Conservation (phyloP, 2,113 vertebrate genomes). For the Natator depressus region DNA sequence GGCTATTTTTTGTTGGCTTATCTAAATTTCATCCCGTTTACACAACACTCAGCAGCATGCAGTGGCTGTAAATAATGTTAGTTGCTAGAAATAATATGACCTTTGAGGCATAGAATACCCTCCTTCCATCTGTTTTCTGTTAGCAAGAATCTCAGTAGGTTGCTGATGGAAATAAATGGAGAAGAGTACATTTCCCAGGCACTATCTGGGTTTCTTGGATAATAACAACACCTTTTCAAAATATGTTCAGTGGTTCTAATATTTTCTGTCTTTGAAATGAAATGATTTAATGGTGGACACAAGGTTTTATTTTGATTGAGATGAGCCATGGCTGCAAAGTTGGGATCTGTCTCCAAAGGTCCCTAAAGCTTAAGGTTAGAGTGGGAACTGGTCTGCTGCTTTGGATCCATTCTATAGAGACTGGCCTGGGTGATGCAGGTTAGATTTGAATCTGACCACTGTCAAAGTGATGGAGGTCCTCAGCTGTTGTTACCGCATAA, state of each 20-base stretch:
- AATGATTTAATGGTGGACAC: neutral
- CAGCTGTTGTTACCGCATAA: neutral
- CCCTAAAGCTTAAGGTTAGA: neutral
- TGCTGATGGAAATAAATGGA: slow-evolving; percentile 18
- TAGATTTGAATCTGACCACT: neutral
- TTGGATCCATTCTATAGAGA: neutral
- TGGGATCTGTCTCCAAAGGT: neutral
- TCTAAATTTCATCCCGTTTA: neutral
- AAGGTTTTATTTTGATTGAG: neutral
- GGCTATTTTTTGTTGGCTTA: neutral
- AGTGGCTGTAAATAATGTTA: slow-evolving; percentile 12
- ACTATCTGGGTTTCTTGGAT: neutral
- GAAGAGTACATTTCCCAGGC: neutral
- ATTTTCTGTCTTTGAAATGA: neutral
- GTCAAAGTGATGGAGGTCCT: neutral
- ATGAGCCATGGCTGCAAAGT: neutral
- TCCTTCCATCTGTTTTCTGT: slow-evolving; percentile 11
- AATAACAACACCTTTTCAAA: neutral
- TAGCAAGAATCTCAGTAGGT: neutral
- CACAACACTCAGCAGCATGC: neutral
- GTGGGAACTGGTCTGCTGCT: neutral
- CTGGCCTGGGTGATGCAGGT: neutral
- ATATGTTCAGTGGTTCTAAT: neutral
- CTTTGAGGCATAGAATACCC: slow-evolving; percentile 27
- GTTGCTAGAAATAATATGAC: slow-evolving; percentile 30